Conservation (phyloP, 2,113 vertebrate genomes). For the Saccopteryx bilineata region DNA sequence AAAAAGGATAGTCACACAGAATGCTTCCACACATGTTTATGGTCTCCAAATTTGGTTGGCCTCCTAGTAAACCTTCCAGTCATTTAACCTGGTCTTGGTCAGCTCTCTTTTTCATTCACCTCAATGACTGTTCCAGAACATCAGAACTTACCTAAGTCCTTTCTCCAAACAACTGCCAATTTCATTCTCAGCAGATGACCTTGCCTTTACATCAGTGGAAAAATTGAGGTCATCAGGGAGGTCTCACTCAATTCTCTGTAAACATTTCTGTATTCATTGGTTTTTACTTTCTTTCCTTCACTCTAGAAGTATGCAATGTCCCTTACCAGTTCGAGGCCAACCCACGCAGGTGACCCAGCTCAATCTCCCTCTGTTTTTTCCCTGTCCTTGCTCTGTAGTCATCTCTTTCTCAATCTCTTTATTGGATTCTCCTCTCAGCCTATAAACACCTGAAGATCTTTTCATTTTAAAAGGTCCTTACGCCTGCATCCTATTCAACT, state of each 20-base stretch:
- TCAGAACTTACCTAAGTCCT: conserved; percentile 45
- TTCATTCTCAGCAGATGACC: conserved; percentile 64
- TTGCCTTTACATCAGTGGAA: conserved; percentile 70
- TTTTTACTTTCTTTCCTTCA: conserved; percentile 67
- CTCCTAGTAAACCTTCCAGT: background rate
- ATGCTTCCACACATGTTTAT: background rate
- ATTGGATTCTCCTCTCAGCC: background rate
- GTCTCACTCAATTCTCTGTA: conserved; percentile 72
- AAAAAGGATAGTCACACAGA: background rate
- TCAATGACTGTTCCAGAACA: conserved; percentile 33
- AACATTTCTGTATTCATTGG: conserved; percentile 73
- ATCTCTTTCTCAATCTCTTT: conserved; percentile 35
- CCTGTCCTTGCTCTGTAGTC: conserved; percentile 39
- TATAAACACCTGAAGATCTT: conserved; percentile 55
- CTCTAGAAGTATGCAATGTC: background rate
- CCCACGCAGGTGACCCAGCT: background rate
- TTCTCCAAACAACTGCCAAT: conserved; percentile 54
- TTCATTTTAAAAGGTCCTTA: conserved; percentile 29
- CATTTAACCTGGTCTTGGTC: background rate
- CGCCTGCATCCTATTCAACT: conserved; percentile 1
- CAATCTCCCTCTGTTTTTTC: background rate
- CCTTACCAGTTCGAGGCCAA: conserved; percentile 58
- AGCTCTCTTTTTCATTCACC: background rate
- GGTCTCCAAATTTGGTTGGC: background rate
- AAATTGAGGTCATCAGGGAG: conserved; percentile 71